Evolutionary conservation across 2,888 invertebrate genomes (phyloP), one percentile per base, ranked within the genome.

Genomic region (Apeira syringaria): DNA sequence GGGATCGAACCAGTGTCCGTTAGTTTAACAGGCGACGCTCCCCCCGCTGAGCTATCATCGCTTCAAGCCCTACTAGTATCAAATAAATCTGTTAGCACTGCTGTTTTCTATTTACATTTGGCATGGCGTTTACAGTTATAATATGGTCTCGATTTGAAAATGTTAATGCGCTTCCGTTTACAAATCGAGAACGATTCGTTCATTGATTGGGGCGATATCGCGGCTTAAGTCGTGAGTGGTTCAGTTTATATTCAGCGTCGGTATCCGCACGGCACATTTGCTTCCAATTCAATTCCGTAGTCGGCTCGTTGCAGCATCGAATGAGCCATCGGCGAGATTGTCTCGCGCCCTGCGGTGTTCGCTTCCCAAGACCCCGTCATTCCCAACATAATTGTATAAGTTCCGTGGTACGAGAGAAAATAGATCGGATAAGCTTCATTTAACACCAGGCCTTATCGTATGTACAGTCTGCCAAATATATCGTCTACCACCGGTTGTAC

Each of bases 251-350:
- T 82, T 78, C 80, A 78, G 68, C 68, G 80, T 70, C 70, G 73
- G 74, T 77, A 69, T 78, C 68, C 70, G 74, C 73, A 80, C 79
- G 85, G 81, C 73, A 83, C 82, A 84, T 86, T 87, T 87, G 77
- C 79, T 84, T 81, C 77, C 83, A 85, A 87, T 86, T 86, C 82
- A 84, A 86, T 85, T 82, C 82, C 80, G 68, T 74, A 63, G 76
- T 76, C 80, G 82, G 77, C 75, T 85, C 84, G 80, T 80, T 80
- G 81, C 81, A 81, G 77, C 76, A 70, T 65, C 74, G 85, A 86
- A 83, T 82, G 80, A 86, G 81, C 84, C 83, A 83, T 86, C 74
- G 74, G 62, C 58, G 75, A 77, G 80, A 85, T 85, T 84, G 83
- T 82, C 80, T 77, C 68, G 59, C 56, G 62, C 41, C 67, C 64